Evolutionary conservation across 2,113 vertebrate species (phyloP).

Genomic region (Zosterops pallidus): DNA sequence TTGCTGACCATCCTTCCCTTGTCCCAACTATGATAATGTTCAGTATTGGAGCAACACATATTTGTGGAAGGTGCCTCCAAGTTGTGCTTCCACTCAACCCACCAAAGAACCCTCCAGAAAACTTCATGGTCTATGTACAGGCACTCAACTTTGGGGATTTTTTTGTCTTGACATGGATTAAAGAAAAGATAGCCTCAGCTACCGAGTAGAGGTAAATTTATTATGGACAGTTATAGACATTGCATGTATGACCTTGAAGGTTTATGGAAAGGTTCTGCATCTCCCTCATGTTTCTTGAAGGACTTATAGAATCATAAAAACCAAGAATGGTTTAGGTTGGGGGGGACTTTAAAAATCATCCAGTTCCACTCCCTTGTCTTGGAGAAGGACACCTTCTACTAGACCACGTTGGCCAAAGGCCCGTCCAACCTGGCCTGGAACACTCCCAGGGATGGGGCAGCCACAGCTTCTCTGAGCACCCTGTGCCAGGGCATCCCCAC

Average conservation of each 20-base stretch:
- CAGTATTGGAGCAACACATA: neutral
- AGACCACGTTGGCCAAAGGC: neutral
- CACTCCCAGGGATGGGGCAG: neutral
- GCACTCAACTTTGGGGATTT: accelerated
- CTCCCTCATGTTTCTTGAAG: neutral
- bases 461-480: neutral
- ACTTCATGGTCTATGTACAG: neutral
- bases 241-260: neutral
- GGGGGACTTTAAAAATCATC: neutral
- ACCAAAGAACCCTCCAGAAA: neutral
- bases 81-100: neutral
- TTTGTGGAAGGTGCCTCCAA: neutral
- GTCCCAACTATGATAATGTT: neutral
- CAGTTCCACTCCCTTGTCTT: neutral
- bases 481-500: neutral
- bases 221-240: neutral
- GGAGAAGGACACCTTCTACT: neutral
- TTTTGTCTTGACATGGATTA: neutral
- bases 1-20: neutral
- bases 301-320: neutral
- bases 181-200: neutral
- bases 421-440: neutral
- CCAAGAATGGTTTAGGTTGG: neutral
- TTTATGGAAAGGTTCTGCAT: neutral
- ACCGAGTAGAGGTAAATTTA: neutral